Conservation (phyloP, 2,113 vertebrate genomes). For the Machaerirhynchus nigripectus region DNA sequence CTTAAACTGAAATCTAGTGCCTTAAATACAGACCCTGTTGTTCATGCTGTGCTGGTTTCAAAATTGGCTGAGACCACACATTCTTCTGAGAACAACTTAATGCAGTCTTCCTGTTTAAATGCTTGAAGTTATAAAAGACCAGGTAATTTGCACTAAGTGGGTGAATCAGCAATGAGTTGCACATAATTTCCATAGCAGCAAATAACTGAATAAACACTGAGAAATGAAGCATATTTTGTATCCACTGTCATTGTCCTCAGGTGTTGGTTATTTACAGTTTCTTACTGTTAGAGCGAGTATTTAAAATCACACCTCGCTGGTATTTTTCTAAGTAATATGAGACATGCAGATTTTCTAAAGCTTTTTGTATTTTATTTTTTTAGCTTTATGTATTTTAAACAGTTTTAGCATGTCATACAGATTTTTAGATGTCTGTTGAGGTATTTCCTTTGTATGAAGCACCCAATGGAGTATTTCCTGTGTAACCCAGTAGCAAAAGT, state of each 20-base stretch:
- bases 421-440: neutral
- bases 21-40: neutral
- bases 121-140: neutral
- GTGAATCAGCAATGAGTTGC: neutral
- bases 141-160: neutral
- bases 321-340: neutral
- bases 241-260: neutral
- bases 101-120: neutral
- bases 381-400: neutral
- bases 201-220: neutral
- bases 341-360: neutral
- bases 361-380: neutral
- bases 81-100: neutral
- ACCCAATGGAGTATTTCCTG: neutral
- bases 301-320: neutral
- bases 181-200: neutral
- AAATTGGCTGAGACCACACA: neutral
- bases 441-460: neutral
- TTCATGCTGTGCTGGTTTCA: neutral
- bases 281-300: neutral
- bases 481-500: neutral
- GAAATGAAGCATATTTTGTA: neutral
- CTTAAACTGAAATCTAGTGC: neutral
- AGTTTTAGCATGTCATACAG: fast-evolving
- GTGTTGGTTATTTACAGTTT: neutral